These are phyloP conservation scores for Sarcophilus harrisii DNA, from an alignment of 2,797 vertebrate species.

Conservation along the genomic window DNA sequence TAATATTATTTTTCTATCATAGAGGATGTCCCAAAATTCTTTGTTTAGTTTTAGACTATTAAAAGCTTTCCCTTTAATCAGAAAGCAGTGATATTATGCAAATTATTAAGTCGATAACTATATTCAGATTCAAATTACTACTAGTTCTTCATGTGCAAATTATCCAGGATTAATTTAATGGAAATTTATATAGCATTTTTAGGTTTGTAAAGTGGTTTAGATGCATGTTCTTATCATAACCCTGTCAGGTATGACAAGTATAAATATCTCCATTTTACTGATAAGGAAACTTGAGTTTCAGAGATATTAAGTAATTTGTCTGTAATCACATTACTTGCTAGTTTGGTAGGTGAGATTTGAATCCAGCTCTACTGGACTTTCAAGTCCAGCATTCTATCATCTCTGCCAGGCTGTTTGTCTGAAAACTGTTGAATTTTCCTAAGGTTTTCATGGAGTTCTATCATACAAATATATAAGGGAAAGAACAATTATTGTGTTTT, in stretches of 20 bases:
- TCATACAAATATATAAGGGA: neutral
- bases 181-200: neutral
- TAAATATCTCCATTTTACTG: neutral
- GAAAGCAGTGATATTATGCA: neutral
- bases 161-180: neutral
- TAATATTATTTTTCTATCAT: neutral
- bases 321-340: neutral
- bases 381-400: neutral
- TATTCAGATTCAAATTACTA: neutral
- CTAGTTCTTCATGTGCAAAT: neutral
- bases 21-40: neutral
- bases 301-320: neutral
- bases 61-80: neutral
- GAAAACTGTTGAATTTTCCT: neutral
- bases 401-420: neutral
- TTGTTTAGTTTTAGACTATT: neutral
- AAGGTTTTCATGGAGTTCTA: neutral
- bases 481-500: neutral
- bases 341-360: neutral
- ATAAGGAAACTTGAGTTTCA: neutral
- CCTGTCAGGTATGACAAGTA: neutral
- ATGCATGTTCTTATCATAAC: neutral
- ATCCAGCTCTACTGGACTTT: neutral
- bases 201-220: neutral
- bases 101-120: neutral